These are phyloP conservation scores for Centropus bengalensis DNA, from an alignment of 2,113 vertebrate species.

Conservation along the genomic window DNA sequence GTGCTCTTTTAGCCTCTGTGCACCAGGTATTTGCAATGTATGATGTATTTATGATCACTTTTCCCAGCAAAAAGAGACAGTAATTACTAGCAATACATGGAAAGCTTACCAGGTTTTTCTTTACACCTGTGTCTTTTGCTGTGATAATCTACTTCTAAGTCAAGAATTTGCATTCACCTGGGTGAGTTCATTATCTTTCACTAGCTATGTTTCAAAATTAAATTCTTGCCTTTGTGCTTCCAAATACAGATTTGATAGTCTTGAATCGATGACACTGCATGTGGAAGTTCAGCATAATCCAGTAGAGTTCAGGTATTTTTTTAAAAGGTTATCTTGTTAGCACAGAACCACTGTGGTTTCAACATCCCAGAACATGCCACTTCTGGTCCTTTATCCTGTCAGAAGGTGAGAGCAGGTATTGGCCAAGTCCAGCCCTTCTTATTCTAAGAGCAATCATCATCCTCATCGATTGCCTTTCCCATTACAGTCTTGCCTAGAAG, in stretches of 20 bases:
- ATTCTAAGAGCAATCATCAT: neutral
- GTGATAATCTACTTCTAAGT: neutral
- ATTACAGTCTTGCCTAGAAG: neutral
- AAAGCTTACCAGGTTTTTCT: neutral
- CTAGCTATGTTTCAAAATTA: neutral
- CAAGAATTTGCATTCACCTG: neutral
- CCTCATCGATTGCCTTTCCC: neutral
- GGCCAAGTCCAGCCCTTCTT: neutral
- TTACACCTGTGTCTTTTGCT: neutral
- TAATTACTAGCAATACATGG: neutral
- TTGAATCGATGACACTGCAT: neutral
- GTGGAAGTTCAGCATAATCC: neutral
- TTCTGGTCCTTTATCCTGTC: neutral
- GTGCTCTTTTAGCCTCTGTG: neutral
- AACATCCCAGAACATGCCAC: neutral
- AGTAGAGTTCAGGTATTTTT: neutral
- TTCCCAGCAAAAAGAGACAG: neutral
- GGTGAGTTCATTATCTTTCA: neutral
- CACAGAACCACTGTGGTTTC: neutral
- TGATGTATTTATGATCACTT: conserved; percentile 4
- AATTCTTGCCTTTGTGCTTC: neutral
- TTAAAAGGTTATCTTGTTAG: neutral
- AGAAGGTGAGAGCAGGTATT: neutral
- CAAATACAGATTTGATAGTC: neutral
- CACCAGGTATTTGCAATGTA: neutral